Evolutionary conservation across 2,113 vertebrate genomes (phyloP).

Genomic region (Columbina picui): DNA sequence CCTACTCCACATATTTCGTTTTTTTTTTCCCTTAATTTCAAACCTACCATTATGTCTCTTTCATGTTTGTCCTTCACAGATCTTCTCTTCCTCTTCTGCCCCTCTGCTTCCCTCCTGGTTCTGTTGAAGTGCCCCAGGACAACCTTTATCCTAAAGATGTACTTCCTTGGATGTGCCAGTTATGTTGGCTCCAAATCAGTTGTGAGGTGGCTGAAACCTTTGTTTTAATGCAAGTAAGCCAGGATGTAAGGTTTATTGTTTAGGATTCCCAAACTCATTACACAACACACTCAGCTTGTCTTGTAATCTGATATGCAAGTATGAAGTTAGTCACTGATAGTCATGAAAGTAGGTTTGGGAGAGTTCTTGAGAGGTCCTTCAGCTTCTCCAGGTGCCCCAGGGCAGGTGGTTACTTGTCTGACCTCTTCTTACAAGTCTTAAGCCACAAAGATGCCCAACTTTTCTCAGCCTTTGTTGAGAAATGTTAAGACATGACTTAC

Average conservation of each 20-base stretch:
- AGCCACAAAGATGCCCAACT: neutral
- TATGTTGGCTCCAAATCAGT: neutral
- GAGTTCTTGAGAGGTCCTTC: neutral
- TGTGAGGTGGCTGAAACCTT: neutral
- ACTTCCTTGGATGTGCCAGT: neutral
- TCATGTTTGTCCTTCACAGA: neutral
- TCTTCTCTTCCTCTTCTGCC: neutral
- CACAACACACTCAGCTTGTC: accelerated
- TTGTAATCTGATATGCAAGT: neutral
- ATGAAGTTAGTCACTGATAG: neutral
- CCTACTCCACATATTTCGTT: neutral
- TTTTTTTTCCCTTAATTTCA: neutral
- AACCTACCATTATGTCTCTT: accelerated
- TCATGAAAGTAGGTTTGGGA: neutral
- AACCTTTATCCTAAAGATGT: neutral
- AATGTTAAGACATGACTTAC: neutral
- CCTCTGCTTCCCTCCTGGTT: neutral
- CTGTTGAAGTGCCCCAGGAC: neutral
- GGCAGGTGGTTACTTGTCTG: neutral
- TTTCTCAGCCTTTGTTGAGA: neutral
- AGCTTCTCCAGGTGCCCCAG: neutral
- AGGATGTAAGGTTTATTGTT: neutral
- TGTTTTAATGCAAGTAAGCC: neutral
- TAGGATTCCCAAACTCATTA: neutral
- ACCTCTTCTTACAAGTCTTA: neutral